Evolutionary conservation across 2,888 invertebrate genomes (phyloP), one percentile per base, ranked within the genome.

Genomic region (Salticus scenicus): DNA sequence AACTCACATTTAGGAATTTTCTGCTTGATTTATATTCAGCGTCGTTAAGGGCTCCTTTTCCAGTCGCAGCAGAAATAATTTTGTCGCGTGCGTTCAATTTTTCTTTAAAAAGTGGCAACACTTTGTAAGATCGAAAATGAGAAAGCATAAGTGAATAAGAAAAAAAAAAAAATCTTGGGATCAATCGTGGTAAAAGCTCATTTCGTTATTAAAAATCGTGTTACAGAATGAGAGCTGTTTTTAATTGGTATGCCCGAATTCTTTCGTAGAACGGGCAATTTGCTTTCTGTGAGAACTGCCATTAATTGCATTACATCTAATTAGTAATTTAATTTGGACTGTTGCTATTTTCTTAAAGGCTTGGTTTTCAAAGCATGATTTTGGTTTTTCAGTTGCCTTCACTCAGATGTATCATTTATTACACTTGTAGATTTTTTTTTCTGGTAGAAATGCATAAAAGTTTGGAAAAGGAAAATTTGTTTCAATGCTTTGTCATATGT

Each of bases 241-340:
- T 81, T 81, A 81, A 81, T 81, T 81, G 81, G 81, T 27, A 73
- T 17, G 70, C 69, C 57, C 41, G 64, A 33, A 41, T 72, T 33
- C 77, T 64, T 42, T 8, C 14, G 27, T 10, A 31, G 31, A 75
- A 41, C 7, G 69, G 57, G 67, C 63, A 69, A 81, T 81, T 81
- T 75, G 81, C 69, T 51, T 47, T 57, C 37, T 57, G 57, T 57
- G 57, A 57, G 57, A 57, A 57, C 28, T 28, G 63, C 17, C 57
- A 37, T 63, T 81, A 75, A 81, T 75, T 81, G 67, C 33, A 69
- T 47, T 24, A 57, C 57, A 12, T 67, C 74, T 81, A 81, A 81
- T 81, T 81, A 81, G 75, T 81, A 81, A 81, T 81, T 81, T 81
- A 81, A 81, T 81, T 81, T 81, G 47, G 33, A 28, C 37, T 70